phyloP scores from a whole-genome alignment of 2,888 invertebrate genomes.

The Erpobdella octoculata region DNA sequence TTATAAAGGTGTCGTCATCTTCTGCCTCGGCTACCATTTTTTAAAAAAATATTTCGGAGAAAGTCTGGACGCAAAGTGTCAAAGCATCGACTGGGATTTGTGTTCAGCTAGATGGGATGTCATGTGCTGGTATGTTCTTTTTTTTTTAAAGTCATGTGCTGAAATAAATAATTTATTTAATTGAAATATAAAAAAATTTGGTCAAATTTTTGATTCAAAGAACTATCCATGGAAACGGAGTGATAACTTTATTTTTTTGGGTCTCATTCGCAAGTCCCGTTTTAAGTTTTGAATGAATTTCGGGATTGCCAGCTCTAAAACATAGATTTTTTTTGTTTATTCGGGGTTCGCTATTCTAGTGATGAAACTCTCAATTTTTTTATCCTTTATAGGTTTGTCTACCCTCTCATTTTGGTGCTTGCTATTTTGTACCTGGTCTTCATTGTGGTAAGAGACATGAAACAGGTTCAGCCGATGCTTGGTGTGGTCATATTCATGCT shows the following conservation, averaged over 20 bases:
- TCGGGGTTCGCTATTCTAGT: too few relatives aligned
- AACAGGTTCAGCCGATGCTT: slow-evolving; percentile 38
- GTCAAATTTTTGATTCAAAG: too few relatives aligned
- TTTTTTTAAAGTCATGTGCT: too few relatives aligned
- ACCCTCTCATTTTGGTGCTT: slow-evolving; percentile 34
- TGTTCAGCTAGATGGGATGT: slow-evolving; percentile 17
- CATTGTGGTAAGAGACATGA: slow-evolving; percentile 33
- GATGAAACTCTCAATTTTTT: too few relatives aligned
- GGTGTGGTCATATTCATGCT: slow-evolving; percentile 37
- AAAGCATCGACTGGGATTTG: slow-evolving; percentile 1
- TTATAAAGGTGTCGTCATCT: background rate
- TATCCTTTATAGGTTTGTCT: slow-evolving; percentile 18
- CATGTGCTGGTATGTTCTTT: slow-evolving; percentile 31
- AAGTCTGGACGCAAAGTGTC: slow-evolving; percentile 23
- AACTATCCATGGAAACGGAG: too few relatives aligned
- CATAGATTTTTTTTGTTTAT: too few relatives aligned
- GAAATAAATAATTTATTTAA: too few relatives aligned
- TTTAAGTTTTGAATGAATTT: too few relatives aligned
- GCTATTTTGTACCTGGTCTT: slow-evolving; percentile 33
- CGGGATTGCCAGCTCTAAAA: too few relatives aligned
- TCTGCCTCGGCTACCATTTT: slow-evolving; percentile 25
- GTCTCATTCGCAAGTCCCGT: too few relatives aligned
- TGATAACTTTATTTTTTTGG: too few relatives aligned
- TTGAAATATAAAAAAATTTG: too few relatives aligned
- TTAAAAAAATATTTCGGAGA: slow-evolving; percentile 31